These are phyloP conservation scores for Protobothrops mucrosquamatus DNA, from an alignment of 2,113 vertebrate genomes.

Conservation along the genomic window DNA sequence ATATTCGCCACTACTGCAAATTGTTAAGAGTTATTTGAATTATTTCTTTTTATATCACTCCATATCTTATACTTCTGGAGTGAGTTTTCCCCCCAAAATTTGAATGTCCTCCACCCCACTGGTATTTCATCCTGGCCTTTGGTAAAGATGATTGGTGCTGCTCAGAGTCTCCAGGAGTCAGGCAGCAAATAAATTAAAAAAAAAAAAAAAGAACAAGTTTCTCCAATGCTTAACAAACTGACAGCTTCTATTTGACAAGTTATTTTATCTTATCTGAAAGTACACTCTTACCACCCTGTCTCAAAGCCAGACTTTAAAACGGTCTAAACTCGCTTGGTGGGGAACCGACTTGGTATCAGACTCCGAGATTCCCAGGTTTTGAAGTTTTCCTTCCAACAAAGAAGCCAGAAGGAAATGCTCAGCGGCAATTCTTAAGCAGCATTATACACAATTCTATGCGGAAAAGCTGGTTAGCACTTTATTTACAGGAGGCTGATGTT, in stretches of 20 bases:
- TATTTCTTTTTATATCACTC: background rate
- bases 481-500: background rate
- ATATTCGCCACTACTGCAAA: too few relatives aligned
- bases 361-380: background rate
- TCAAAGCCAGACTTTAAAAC: background rate
- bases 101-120: background rate
- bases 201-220: background rate
- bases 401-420: background rate
- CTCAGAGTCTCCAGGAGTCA: background rate
- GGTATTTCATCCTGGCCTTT: background rate
- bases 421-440: background rate
- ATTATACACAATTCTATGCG: background rate
- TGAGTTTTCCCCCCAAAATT: background rate
- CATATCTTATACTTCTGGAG: background rate
- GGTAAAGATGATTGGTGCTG: background rate
- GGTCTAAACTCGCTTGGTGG: background rate
- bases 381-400: background rate
- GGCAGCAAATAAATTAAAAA: background rate
- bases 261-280: background rate
- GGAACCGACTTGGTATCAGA: background rate
- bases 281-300: background rate
- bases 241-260: background rate
- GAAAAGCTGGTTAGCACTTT: background rate
- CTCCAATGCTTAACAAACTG: background rate
- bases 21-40: background rate